phyloP scores from a whole-genome alignment of 2,797 vertebrate genomes.

The Bovichtus variegatus region DNA sequence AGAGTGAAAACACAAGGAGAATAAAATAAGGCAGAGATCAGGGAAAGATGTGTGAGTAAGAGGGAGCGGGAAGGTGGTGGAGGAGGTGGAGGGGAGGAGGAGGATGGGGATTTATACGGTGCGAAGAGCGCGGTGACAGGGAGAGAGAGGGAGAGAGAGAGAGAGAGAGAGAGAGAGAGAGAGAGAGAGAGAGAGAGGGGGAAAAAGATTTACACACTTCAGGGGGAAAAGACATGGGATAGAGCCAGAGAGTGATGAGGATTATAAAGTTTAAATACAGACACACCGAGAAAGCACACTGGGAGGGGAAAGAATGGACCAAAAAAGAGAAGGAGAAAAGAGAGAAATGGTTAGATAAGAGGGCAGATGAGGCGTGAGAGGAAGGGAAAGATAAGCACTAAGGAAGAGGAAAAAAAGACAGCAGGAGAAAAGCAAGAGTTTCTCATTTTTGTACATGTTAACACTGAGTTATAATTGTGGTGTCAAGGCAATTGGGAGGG shows the following conservation, averaged over 20 bases:
- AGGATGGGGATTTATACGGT: constrained; percentile 70
- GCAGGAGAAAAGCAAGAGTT: constrained; percentile 41
- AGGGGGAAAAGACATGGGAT: constrained; percentile 76
- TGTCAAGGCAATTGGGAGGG: constrained; percentile 56
- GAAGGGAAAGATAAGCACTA: constrained; percentile 26
- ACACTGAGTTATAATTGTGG: constrained; percentile 61
- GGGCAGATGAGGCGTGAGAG: constrained; percentile 37
- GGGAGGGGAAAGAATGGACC: constrained; percentile 54
- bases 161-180: constrained; percentile 34
- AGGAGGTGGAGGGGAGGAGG: constrained; percentile 17
- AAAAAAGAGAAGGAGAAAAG: constrained; percentile 41
- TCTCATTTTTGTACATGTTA: constrained; percentile 58
- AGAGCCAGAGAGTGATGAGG: constrained; percentile 79
- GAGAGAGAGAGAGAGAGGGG: constrained; percentile 18
- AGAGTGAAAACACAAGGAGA: constrained; percentile 69
- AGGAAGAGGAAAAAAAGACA: constrained; percentile 17
- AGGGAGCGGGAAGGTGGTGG: constrained; percentile 58
- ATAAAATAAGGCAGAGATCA: constrained; percentile 73
- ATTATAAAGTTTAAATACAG: constrained; percentile 85
- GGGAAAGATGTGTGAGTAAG: constrained; percentile 67
- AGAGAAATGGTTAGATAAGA: constrained; percentile 41
- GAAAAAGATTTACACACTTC: constrained; percentile 79
- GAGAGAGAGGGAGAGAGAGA: constrained; percentile 24
- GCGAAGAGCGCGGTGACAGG: constrained; percentile 65
- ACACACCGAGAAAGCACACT: constrained; percentile 61